Percentiles rank a stretch among this genome's conserved stretches.
Conservation (phyloP, 2,797 vertebrate species). For the Botia kubotai region DNA sequence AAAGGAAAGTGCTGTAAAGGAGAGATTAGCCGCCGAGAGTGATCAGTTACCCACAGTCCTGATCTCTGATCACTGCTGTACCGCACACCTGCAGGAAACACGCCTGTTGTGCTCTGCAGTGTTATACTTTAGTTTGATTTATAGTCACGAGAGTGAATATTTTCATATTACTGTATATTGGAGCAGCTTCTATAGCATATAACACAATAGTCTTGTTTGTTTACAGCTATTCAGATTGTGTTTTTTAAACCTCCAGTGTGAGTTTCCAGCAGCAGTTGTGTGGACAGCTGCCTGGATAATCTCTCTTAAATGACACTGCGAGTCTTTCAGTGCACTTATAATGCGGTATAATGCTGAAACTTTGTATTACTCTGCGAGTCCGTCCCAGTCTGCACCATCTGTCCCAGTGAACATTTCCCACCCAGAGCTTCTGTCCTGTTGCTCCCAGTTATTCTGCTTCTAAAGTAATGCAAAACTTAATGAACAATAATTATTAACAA, state of each 20-base stretch:
- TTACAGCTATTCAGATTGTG: neutral
- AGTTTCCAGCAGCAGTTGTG: slow-evolving; percentile 14
- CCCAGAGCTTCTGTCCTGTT: slow-evolving; percentile 6
- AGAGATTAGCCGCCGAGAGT: slow-evolving; percentile 31
- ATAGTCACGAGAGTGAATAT: neutral
- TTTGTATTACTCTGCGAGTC: slow-evolving; percentile 38
- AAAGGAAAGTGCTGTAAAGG: slow-evolving; percentile 43
- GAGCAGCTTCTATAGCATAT: neutral
- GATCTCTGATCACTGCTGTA: slow-evolving; percentile 14
- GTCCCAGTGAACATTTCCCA: slow-evolving; percentile 1
- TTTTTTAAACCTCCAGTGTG: slow-evolving; percentile 30
- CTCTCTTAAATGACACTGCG: slow-evolving; percentile 55
- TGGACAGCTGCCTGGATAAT: slow-evolving; percentile 59
- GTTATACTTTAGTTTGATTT: neutral
- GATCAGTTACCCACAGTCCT: slow-evolving; percentile 11
- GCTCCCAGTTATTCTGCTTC: slow-evolving; percentile 12
- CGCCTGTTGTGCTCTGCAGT: neutral
- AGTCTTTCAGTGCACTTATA: slow-evolving; percentile 14
- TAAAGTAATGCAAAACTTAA: neutral
- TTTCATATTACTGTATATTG: slow-evolving; percentile 15
- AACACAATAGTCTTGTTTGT: slow-evolving; percentile 11
- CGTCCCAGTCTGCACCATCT: too few relatives aligned
- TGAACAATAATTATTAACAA: too few relatives aligned
- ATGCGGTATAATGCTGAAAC: slow-evolving; percentile 35
- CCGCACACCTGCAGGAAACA: slow-evolving; percentile 1